Conservation (phyloP, 2,113 vertebrate genomes). For the Rhineura floridana region DNA sequence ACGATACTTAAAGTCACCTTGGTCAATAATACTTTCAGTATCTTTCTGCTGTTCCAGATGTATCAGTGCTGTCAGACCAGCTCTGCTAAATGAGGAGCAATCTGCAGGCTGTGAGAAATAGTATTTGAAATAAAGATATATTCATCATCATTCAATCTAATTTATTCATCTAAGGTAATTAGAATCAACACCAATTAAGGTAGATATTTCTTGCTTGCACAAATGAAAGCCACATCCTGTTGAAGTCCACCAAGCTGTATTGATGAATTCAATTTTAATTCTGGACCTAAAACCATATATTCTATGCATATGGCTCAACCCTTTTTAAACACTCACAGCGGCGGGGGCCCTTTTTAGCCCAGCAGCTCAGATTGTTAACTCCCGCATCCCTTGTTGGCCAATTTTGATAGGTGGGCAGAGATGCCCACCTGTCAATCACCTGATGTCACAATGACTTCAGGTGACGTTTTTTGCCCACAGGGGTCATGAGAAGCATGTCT, state of each 20-base stretch:
- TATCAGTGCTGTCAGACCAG: slow-evolving; percentile 40
- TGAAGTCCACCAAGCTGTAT: background rate
- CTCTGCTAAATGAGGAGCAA: slow-evolving; percentile 40
- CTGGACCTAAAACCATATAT: background rate
- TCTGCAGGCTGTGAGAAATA: slow-evolving; percentile 25
- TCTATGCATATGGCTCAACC: background rate
- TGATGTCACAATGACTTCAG: no score
- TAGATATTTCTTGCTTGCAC: slow-evolving; percentile 24
- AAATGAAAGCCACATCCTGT: accelerated
- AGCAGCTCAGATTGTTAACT: no score
- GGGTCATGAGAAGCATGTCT: background rate
- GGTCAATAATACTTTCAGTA: slow-evolving; percentile 36
- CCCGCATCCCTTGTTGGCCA: no score
- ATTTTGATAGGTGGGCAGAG: no score
- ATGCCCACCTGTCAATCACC: no score
- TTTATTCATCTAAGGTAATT: slow-evolving; percentile 49
- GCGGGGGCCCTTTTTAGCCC: no score
- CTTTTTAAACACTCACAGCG: background rate
- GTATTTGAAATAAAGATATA: slow-evolving; percentile 38
- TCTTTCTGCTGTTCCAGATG: background rate
- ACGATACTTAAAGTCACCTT: slow-evolving; percentile 23
- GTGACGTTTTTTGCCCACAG: no score
- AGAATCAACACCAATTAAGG: slow-evolving; percentile 11
- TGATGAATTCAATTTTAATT: background rate
- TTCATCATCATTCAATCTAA: slow-evolving; percentile 35